Conservation (phyloP, 2,113 vertebrate genomes). For the Candoia aspera region DNA sequence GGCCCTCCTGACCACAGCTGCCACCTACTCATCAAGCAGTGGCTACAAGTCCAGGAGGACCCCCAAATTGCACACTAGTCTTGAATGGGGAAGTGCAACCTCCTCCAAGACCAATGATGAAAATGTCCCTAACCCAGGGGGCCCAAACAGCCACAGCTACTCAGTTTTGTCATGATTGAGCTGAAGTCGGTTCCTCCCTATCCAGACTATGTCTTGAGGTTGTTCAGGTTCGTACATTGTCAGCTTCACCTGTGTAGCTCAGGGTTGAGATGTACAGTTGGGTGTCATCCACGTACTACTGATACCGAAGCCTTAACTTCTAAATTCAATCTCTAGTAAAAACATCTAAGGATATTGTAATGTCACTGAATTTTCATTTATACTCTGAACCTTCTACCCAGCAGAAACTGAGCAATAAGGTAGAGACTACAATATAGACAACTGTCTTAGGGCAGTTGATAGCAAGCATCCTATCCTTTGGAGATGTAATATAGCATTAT, state of each 20-base stretch:
- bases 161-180: background rate
- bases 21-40: background rate
- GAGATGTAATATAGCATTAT: background rate
- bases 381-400: constrained; percentile 14
- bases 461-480: background rate
- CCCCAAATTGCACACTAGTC: too few species aligned
- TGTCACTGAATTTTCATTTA: constrained; percentile 12
- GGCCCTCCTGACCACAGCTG: background rate
- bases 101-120: background rate
- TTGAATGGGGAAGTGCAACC: too few species aligned
- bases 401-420: constrained; percentile 12
- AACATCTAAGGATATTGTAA: constrained; percentile 24
- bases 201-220: background rate
- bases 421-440: background rate
- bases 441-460: constrained; percentile 2
- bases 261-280: background rate
- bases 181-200: background rate
- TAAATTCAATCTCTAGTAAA: rapidly evolving
- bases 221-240: background rate
- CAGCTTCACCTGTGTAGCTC: background rate
- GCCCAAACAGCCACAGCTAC: background rate
- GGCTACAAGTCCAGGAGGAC: too few species aligned
- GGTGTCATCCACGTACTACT: background rate
- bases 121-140: background rate
- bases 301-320: background rate